A percentile compares a stretch with the other conserved stretches of the same genome.
These are phyloP conservation scores for Drosophila hydei DNA, from an alignment of 1,140 invertebrate species.

Conservation along the genomic window DNA sequence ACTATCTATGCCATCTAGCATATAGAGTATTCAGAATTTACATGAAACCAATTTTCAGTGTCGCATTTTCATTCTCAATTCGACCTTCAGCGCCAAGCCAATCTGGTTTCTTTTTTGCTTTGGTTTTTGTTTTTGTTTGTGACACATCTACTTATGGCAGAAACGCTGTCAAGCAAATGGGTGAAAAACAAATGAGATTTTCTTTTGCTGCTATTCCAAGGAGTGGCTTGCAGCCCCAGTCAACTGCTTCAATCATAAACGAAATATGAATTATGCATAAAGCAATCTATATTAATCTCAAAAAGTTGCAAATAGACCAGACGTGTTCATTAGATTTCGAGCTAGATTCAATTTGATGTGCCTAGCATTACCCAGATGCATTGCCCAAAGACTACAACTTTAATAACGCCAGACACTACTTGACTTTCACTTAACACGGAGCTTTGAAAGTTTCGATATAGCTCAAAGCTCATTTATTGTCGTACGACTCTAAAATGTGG, in stretches of 20 bases:
- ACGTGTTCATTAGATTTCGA: neutral
- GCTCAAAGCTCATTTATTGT: too few species aligned
- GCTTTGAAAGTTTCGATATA: too few species aligned
- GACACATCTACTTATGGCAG: conserved; percentile 30
- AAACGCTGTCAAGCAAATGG: conserved; percentile 21
- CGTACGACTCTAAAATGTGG: neutral
- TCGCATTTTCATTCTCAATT: conserved; percentile 44
- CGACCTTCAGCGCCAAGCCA: conserved; percentile 43
- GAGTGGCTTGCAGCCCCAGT: conserved; percentile 8
- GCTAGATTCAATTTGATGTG: conserved; percentile 3
- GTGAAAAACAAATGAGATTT: conserved; percentile 43
- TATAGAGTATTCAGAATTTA: conserved; percentile 37
- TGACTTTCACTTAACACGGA: too few species aligned
- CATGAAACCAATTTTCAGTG: conserved; percentile 43
- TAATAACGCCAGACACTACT: too few species aligned
- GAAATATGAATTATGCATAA: neutral
- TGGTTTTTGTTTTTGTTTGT: neutral
- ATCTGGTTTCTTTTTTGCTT: conserved; percentile 27
- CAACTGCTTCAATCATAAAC: conserved; percentile 18
- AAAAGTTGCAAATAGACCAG: neutral
- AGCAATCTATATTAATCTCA: conserved; percentile 9
- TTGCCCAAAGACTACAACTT: too few species aligned
- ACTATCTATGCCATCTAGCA: too few species aligned
- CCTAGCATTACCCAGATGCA: neutral
- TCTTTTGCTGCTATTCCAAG: conserved; percentile 16